Base-by-base conservation (phyloP, 1,140 invertebrate species). In the Listronotus oregonensis region DNA sequence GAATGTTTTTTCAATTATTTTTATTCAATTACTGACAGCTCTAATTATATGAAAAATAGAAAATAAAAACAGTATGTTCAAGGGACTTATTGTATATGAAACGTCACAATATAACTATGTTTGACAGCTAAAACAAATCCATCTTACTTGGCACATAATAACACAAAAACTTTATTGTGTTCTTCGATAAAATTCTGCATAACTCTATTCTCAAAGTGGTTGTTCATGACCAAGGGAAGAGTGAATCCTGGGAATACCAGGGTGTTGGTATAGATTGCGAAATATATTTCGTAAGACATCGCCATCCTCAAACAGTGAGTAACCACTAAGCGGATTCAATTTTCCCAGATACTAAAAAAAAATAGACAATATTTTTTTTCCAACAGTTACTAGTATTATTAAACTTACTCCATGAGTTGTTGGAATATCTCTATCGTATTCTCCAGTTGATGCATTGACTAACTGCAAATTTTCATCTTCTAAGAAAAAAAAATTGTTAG, bases 201-300 rank as follows among this genome's bases (percentile, higher is more conserved):
- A 44, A 75, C 67, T 34, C 66, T 60, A 17, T 64, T 71, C 64
- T 77, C 74, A 14, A 50, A 31, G 39, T 68, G 50, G 21, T 64
- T 68, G 49, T 70, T 71, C 55, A 78, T 67, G n/a, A 74, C 71
- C 44, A 79, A 68, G 8, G 78, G 78, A 9, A 79, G 56, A 6
- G 75, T 78, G 58, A 78, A 78, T 1, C 77, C 78, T n/a, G 78
- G 78, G 64, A 78, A 78, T 8, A 77, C 78, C 54, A 77, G 66
- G 8, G 77, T 78, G 21, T 76, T 77, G 0, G 75, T 77, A 46
- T 75, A 72, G 27, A 79, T 70, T 18, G 74, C 75, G n/a, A 6
- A 75, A 56, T 47, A 77, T 63, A 32, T 67, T 63, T 6, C 44
- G 37, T 9, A 78, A 64, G 0, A 76, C 56, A 56, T 75, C 70